Base-by-base conservation (phyloP, 2,113 vertebrate species). In the Phrynosoma platyrhinos region DNA sequence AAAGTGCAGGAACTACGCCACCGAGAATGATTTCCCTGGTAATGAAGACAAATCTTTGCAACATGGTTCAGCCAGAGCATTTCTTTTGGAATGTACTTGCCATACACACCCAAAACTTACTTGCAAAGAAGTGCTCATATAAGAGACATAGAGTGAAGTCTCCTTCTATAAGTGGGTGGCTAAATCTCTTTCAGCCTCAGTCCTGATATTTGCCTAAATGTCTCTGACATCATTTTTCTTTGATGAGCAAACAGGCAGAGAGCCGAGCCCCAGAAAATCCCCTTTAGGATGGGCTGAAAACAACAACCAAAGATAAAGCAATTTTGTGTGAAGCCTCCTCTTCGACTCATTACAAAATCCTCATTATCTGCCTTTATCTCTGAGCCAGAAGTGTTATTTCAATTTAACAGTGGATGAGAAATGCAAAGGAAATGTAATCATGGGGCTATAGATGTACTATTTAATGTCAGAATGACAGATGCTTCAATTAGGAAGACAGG, bases 401-500 rank as follows among this genome's bases (percentile, higher is more conserved):
- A 93, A 91, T 94, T 94, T 92, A 95, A 87, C 91, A 75, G 92
- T 23, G 76, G 89, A 86, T 90, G 95, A 95, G 95, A 87, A 95
- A 95, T 89, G 88, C 84, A 83, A 79, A 93, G 92, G 64, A 90
- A 89, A 94, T 93, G 92, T 78, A 95, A 92, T 96, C 92, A 93
- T 92, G 93, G 94, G 95, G 90, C 94, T 89, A 25, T 87, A 90
- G 94, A 95, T 75, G 91, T 92, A 93, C 96, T 94, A 90, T 96
- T 96, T 95, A 93, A 90, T 93, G 96, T 96, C 96, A 96, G 90
- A 53, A 95, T 96, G 96, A 97, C 96, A 96, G 97, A 97, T 96
- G 96, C 94, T 95, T 95, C 97, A 97, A 97, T 97, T 97, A 97
- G 93, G 91, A 90, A 90, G 95, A 96, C 95, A 95, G 93, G 95